Evolutionary conservation across 1,140 invertebrate species (phyloP).

Genomic region (Cydia pomonella): DNA sequence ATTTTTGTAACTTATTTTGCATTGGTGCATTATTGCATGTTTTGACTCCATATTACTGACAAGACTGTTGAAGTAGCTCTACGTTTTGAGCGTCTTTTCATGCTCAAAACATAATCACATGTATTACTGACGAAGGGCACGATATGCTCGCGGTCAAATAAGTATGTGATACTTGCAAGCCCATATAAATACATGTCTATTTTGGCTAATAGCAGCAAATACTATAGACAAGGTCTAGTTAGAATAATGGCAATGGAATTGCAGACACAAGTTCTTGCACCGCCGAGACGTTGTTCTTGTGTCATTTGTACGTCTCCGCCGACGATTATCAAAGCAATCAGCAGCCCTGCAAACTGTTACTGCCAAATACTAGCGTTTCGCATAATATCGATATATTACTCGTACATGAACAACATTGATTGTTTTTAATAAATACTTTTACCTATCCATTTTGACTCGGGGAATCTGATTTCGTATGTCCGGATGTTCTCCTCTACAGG

Average conservation of each 20-base stretch:
- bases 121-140: too few relatives aligned
- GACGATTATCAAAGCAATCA: constrained; percentile 70
- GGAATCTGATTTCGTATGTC: too few relatives aligned
- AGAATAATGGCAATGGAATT: constrained; percentile 6
- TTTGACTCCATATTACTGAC: neutral
- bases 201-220: neutral
- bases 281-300: constrained; percentile 55
- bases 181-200: neutral
- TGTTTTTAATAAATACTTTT: too few relatives aligned
- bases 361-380: constrained; percentile 40
- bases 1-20: constrained; percentile 70
- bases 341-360: constrained; percentile 60
- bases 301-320: constrained; percentile 63
- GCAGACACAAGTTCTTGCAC: constrained; percentile 40
- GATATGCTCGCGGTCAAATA: too few relatives aligned
- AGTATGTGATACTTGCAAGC: too few relatives aligned
- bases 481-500: too few relatives aligned
- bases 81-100: neutral
- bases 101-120: too few relatives aligned
- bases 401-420: too few relatives aligned
- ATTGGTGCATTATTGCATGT: constrained; percentile 44
- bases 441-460: too few relatives aligned
- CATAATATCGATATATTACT: constrained; percentile 36
- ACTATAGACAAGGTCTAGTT: constrained; percentile 7
- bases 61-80: constrained; percentile 35